Evolutionary conservation across 1,140 invertebrate species (phyloP), one percentile per base, ranked within the genome.

Genomic region (Ips typographus): DNA sequence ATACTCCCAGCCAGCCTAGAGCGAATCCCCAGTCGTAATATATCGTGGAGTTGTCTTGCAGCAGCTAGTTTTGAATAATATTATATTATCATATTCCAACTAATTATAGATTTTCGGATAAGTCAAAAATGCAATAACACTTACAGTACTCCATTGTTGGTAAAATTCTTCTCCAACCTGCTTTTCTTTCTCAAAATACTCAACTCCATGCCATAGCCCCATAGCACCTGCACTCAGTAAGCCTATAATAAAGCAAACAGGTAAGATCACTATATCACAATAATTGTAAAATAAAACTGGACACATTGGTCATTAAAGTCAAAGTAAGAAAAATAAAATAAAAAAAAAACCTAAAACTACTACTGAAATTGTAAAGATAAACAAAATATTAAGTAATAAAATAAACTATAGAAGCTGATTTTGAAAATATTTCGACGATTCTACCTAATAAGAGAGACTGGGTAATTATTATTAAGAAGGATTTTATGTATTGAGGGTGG

Each of bases 161-260:
- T 93, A 95, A 78, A 89, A 94, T 76, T 94, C 91, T 77, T 94
- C 91, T 44, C 92, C 94, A 59, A 94, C 92, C 40, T 95, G 88
- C 81, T 94, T 95, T 81, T 96, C 93, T 79, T 94, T 94, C 80
- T 97, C 94, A 77, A 94, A 96, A 81, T 95, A 96, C 80, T 96
- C 94, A 37, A 96, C 94, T 41, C 93, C 94, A 79, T 96, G 94
- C 94, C 94, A 97, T 40, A 96, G 84, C 58, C 94, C 95, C 94
- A 96, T 96, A 42, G 89, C 93, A 53, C 94, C 94, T 40, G 94
- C 94, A 70, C 92, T 90, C 70, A 96, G 81, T 49, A 96, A 80
- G 83, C 94, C 94, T 94, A 83, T 83, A 75, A 55, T 4, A 65
- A 47, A 62, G 22, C 22, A 22, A 22, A 22, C 22, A 71, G 65